These are phyloP conservation scores for Orchestes rusci DNA, from an alignment of 2,888 invertebrate species.

Conservation along the genomic window DNA sequence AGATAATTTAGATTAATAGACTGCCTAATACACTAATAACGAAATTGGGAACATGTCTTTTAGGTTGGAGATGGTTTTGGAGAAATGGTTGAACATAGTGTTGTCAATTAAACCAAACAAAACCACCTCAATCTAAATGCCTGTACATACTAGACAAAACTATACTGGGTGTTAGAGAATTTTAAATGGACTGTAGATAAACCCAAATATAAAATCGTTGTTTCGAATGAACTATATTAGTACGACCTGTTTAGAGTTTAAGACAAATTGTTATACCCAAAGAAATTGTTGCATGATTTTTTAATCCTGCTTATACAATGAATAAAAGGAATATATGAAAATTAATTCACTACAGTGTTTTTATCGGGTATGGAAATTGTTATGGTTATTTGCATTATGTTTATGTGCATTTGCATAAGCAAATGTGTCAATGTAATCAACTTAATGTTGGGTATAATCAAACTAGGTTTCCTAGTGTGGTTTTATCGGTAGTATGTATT, in stretches of 20 bases:
- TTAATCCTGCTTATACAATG: constrained; percentile 43
- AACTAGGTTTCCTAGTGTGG: too few species aligned
- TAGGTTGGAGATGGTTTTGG: constrained; percentile 11
- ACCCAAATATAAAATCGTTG: constrained; percentile 17
- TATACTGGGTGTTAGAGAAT: constrained; percentile 21
- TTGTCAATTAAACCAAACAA: too few species aligned
- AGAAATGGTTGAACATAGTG: too few species aligned
- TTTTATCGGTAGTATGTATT: too few species aligned
- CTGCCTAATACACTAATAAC: constrained; percentile 20
- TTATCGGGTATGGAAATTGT: too few species aligned
- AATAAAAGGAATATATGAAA: constrained; percentile 4
- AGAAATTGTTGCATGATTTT: constrained; percentile 45
- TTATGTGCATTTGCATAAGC: too few species aligned
- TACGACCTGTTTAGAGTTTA: constrained; percentile 23
- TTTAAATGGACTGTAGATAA: constrained; percentile 22
- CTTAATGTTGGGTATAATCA: too few species aligned
- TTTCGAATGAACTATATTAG: constrained; percentile 15
- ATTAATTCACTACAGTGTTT: too few species aligned
- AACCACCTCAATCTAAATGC: too few species aligned
- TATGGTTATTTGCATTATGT: too few species aligned
- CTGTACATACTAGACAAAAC: constrained; percentile 21
- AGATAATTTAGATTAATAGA: constrained; percentile 19
- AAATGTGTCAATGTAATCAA: too few species aligned
- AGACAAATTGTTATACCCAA: constrained; percentile 22
- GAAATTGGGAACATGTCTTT: constrained; percentile 23